Base-by-base conservation (phyloP, 2,113 vertebrate genomes). In the Alouatta palliata region DNA sequence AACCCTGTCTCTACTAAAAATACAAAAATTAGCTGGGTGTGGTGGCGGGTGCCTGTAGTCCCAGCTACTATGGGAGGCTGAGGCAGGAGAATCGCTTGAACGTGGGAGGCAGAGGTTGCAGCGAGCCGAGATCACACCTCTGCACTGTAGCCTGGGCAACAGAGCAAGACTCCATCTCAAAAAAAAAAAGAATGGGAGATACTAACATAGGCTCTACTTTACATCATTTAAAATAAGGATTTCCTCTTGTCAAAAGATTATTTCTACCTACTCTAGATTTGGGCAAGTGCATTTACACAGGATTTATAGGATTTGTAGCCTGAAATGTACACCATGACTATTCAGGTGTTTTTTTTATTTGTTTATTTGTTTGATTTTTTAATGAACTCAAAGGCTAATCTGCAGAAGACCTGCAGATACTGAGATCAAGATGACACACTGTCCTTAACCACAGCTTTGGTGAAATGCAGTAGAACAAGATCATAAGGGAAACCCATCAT, bases 161-260 rank as follows among this genome's bases (percentile, higher is more conserved):
- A 52, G 16, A 52, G 16, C 17, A 16, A 52, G 52, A 52, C 52
- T 52, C 52, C 52, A 52, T 52, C 52, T 52, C 52, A 52, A 52
- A 52, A 52, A 52, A 52, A 52, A 66, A 87, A 91, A 75, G 73
- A 75, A 66, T 13, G 68, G 40, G 37, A 25, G 20, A 68, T 13
- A 16, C n/a, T 90, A 58, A 61, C n/a, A 40, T 43, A 92, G 56
- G 17, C 27, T 19, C 81, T 82, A n/a, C 47, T 92, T 88, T n/a
- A 37, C 3, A 40, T 90, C 35, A 45, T 87, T 93, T 92, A 79
- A 87, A 90, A 94, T 66, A 49, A 49, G 35, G 17, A 71, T 83
- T 92, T 91, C 64, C 27, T 89, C 27, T 64, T 86, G 43, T 92
- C 47, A 17, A 91, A 94, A 89, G 87, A 88, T 81, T 85, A 68